A percentile compares a stretch with the other conserved stretches of the same genome.
These are phyloP conservation scores for Pipistrellus pygmaeus DNA, from an alignment of 2,797 vertebrate species.

Conservation along the genomic window DNA sequence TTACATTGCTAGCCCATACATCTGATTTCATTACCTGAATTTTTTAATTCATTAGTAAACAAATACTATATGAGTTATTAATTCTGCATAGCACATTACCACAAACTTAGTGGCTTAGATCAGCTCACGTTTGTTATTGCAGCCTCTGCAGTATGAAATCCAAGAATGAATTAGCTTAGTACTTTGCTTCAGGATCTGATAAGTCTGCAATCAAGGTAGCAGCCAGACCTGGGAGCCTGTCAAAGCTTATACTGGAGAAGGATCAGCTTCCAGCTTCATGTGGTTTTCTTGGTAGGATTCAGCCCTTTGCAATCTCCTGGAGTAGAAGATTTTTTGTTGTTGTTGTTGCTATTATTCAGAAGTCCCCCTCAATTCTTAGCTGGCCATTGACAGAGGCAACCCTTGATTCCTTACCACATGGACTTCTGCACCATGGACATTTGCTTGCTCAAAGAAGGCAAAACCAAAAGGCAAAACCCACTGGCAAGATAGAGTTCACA, in stretches of 20 bases:
- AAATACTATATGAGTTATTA: neutral
- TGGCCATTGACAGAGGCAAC: neutral
- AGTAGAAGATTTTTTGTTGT: neutral
- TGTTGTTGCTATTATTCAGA: neutral
- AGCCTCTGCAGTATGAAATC: neutral
- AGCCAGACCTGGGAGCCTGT: neutral
- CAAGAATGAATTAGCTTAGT: neutral
- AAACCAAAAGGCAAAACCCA: neutral
- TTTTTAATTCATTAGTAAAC: neutral
- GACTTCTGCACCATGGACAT: neutral
- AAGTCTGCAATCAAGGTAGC: neutral
- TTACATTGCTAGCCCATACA: neutral
- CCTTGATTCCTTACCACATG: neutral
- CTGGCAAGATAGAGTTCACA: neutral
- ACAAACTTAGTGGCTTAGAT: neutral
- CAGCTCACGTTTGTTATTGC: neutral
- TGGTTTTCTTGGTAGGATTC: neutral
- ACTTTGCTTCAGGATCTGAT: neutral
- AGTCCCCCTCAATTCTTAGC: accelerated
- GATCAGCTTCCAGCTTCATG: neutral
- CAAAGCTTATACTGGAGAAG: neutral
- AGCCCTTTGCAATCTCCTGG: neutral
- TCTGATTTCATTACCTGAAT: neutral
- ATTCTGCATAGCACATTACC: neutral
- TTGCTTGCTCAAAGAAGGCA: neutral